These are phyloP conservation scores for Trichomycterus rosablanca DNA, from an alignment of 2,113 vertebrate genomes.

Conservation along the genomic window DNA sequence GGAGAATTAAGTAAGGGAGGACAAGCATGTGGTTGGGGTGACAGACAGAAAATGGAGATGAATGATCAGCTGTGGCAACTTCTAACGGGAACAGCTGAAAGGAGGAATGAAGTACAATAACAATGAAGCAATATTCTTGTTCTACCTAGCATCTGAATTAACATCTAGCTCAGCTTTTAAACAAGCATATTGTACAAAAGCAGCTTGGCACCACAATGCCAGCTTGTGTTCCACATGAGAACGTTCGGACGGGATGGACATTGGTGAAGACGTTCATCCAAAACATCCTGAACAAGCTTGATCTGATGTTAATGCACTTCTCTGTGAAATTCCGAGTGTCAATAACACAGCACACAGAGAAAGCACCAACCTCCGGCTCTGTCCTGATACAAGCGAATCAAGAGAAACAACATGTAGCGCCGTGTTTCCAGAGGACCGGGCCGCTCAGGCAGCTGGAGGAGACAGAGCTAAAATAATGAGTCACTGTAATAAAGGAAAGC, in stretches of 20 bases:
- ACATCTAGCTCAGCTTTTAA: no score
- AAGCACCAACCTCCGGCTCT: conserved; percentile 17
- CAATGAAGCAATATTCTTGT: no score
- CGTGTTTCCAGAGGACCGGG: neutral
- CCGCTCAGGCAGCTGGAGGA: conserved; percentile 12
- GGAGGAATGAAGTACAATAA: no score
- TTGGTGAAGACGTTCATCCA: neutral
- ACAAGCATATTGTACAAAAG: neutral
- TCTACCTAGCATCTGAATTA: no score
- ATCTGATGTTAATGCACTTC: conserved; percentile 3
- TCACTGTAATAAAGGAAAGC: conserved; percentile 27
- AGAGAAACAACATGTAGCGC: conserved; percentile 13
- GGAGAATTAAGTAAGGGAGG: no score
- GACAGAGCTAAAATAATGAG: conserved; percentile 28
- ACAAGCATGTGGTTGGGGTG: no score
- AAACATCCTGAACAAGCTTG: neutral
- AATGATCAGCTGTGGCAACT: no score
- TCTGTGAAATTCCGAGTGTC: neutral
- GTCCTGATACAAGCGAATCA: conserved; percentile 22
- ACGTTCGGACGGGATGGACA: neutral
- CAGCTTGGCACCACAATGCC: no score
- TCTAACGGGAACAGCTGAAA: no score
- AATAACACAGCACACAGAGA: conserved; percentile 9
- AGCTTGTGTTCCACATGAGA: conserved; percentile 29
- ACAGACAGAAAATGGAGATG: no score